phyloP scores from a whole-genome alignment of 2,888 invertebrate genomes.

The Cheilosia soror region DNA sequence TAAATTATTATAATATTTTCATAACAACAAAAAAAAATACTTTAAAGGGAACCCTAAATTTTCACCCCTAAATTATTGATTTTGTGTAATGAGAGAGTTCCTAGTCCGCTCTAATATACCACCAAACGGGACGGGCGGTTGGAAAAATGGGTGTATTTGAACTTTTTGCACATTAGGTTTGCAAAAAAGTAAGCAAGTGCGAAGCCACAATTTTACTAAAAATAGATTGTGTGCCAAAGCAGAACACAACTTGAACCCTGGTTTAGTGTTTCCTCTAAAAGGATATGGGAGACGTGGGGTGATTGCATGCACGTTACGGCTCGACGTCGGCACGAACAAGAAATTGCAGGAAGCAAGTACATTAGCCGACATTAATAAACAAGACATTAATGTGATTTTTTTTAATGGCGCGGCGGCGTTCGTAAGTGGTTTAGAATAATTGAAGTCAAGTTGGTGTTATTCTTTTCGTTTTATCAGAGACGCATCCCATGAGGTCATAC shows the following conservation, averaged over 20 bases:
- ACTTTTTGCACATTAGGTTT: conserved; percentile 31
- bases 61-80: conserved; percentile 61
- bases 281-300: background rate
- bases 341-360: conserved; percentile 37
- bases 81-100: conserved; percentile 13
- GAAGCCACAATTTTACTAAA: conserved; percentile 30
- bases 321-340: conserved; percentile 16
- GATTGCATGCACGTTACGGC: conserved; percentile 21
- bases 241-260: background rate
- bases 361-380: conserved; percentile 48
- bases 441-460: conserved; percentile 12
- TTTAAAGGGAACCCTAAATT: background rate
- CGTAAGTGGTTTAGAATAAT: conserved; percentile 13
- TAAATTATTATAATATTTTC: conserved; percentile 46
- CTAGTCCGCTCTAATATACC: background rate
- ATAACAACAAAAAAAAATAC: background rate
- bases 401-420: background rate
- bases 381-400: conserved; percentile 44
- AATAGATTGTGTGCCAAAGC: conserved; percentile 17
- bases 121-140: background rate
- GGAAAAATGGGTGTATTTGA: conserved; percentile 13
- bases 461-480: background rate
- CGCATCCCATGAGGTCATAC: background rate
- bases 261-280: conserved; percentile 13
- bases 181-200: conserved; percentile 16